phyloP scores from a whole-genome alignment of 2,888 invertebrate species.

The Sarcophaga variegata region DNA sequence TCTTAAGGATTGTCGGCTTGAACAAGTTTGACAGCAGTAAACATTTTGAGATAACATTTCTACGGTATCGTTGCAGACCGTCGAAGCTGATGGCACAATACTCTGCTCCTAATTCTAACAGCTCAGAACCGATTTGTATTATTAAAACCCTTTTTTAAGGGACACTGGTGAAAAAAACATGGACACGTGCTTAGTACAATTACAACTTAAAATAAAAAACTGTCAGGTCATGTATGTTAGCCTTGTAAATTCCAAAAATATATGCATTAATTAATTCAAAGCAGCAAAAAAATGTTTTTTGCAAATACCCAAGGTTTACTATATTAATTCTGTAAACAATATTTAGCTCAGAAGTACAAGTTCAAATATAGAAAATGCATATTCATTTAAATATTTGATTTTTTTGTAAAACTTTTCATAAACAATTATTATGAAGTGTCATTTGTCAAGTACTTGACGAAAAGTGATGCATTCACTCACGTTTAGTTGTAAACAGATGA shows the following conservation, averaged over 20 bases:
- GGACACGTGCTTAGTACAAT: too few species aligned
- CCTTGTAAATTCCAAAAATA: neutral
- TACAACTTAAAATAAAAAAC: too few species aligned
- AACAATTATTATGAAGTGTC: slow-evolving; percentile 55
- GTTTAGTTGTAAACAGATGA: neutral
- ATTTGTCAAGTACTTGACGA: slow-evolving; percentile 40
- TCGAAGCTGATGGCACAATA: too few species aligned
- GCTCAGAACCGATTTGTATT: too few species aligned
- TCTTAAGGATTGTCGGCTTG: too few species aligned
- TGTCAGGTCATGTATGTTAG: too few species aligned
- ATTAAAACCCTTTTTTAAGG: too few species aligned
- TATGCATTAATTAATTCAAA: neutral
- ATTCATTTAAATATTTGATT: slow-evolving; percentile 41
- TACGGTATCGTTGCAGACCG: too few species aligned
- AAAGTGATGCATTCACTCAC: neutral
- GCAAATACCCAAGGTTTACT: slow-evolving; percentile 34
- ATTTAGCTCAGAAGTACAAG: slow-evolving; percentile 54
- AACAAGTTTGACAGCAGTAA: too few species aligned
- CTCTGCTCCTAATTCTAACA: too few species aligned
- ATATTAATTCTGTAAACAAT: slow-evolving; percentile 45
- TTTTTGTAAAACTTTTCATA: slow-evolving; percentile 18
- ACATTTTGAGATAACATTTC: too few species aligned
- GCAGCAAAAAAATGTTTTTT: neutral
- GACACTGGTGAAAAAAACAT: too few species aligned
- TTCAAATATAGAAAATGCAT: slow-evolving; percentile 54